These are phyloP conservation scores for Myxocyprinus asiaticus DNA, from an alignment of 2,113 vertebrate genomes.

Conservation along the genomic window DNA sequence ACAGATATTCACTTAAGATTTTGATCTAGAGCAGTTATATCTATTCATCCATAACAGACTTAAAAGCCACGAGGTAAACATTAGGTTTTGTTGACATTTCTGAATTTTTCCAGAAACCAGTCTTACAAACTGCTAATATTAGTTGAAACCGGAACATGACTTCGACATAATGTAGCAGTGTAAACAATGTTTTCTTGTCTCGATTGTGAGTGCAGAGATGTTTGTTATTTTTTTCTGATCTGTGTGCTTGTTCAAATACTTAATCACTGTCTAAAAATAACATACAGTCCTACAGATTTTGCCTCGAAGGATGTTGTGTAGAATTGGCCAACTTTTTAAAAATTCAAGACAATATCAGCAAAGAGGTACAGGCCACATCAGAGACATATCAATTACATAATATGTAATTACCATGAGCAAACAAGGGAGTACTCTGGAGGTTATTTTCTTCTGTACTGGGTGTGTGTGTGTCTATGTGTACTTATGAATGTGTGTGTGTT, in stretches of 20 bases:
- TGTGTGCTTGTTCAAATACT: background rate
- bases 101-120: background rate
- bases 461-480: background rate
- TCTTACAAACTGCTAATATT: background rate
- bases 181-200: background rate
- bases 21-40: conserved; percentile 30
- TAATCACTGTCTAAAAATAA: background rate
- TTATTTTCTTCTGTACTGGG: background rate
- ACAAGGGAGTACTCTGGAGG: conserved; percentile 1
- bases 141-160: background rate
- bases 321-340: background rate
- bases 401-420: background rate
- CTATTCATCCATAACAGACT: conserved; percentile 23
- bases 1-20: conserved; percentile 23
- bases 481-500: conserved; percentile 8
- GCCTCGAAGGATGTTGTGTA: background rate
- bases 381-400: conserved; percentile 7
- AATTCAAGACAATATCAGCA: background rate
- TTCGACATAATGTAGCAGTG: background rate
- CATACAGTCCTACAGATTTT: background rate
- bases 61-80: background rate
- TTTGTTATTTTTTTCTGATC: no score
- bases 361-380: background rate
- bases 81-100: conserved; percentile 15
- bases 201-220: background rate